Conservation (phyloP, 30 jellyfish, hydroid and myxozoan species). For the Turritopsis dohrnii region DNA sequence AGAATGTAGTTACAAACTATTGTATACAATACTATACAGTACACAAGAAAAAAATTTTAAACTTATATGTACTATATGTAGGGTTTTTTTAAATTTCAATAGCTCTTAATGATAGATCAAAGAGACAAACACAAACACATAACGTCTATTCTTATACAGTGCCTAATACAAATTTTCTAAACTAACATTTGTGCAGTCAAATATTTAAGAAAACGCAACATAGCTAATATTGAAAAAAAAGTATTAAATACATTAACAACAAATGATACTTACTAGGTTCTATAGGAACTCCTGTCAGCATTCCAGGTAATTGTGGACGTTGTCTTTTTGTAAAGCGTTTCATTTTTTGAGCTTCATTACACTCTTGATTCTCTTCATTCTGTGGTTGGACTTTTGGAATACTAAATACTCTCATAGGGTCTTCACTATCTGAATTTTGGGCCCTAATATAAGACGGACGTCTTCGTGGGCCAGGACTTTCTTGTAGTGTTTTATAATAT, state of each 20-base stretch:
- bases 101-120: not conserved
- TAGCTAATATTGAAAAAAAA: too few relatives aligned
- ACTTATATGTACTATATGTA: too few relatives aligned
- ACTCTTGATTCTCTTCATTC: conserved; percentile 23
- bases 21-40: not conserved
- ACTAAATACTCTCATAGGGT: conserved; percentile 5
- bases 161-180: not conserved
- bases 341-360: conserved; percentile 27
- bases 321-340: conserved; percentile 41
- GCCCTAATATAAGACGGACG: conserved; percentile 88
- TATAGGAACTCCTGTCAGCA: conserved; percentile 22
- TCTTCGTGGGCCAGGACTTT: conserved; percentile 67
- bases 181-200: not conserved
- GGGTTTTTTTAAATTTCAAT: too few relatives aligned
- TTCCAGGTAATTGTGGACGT: conserved; percentile 60
- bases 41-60: not conserved
- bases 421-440: conserved; percentile 41
- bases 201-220: not conserved
- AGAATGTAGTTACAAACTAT: conserved; percentile 8
- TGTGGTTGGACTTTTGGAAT: conserved; percentile 32
- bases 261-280: not conserved
- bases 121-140: not conserved
- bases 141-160: not conserved
- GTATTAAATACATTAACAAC: too few relatives aligned
- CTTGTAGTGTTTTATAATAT: not conserved